phyloP scores from a whole-genome alignment of 2,888 invertebrate genomes.

The Drosophila kambysellisi region DNA sequence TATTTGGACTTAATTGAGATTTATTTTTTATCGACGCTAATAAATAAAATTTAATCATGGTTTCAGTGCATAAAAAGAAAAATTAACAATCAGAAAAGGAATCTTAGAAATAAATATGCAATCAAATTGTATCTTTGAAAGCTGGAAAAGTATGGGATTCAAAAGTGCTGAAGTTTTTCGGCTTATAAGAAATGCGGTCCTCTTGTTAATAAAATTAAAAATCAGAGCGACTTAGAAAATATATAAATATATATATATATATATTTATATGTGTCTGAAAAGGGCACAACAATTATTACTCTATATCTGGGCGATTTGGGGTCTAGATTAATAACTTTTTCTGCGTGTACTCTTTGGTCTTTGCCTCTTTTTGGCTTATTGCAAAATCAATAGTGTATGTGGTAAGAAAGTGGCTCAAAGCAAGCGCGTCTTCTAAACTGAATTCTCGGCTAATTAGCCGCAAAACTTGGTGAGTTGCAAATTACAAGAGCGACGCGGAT shows the following conservation, averaged over 20 bases:
- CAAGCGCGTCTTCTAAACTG: constrained; percentile 32
- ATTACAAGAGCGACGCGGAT: constrained; percentile 56
- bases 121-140: background rate
- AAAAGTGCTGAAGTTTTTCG: no score
- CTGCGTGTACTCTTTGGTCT: background rate
- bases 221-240: no score
- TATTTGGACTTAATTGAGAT: background rate
- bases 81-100: background rate
- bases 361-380: constrained; percentile 28
- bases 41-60: background rate
- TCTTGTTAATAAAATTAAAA: background rate
- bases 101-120: background rate
- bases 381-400: constrained; percentile 59
- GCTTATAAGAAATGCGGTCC: background rate
- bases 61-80: background rate
- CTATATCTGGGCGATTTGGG: background rate
- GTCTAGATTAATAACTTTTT: background rate
- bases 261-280: background rate
- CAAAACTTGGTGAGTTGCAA: constrained; percentile 75
- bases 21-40: background rate
- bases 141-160: background rate
- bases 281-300: background rate
- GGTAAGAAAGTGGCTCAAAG: constrained; percentile 12
- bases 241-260: background rate
- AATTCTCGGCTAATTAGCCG: constrained; percentile 69